Evolutionary conservation across 64 coral and sea anemone species (phyloP).

Genomic region (Montipora sp.): DNA sequence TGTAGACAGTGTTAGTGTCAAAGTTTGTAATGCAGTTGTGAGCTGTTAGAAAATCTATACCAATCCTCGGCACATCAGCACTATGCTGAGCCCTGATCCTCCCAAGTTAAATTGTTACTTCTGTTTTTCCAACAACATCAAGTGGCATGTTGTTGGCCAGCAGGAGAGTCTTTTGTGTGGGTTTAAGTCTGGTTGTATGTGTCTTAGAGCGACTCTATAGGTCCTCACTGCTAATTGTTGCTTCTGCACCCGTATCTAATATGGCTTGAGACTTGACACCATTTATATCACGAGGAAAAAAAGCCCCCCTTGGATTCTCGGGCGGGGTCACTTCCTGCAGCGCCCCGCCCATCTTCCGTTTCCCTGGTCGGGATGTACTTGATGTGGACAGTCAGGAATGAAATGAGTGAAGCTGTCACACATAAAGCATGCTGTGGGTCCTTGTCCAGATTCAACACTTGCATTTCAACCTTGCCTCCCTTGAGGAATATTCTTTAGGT

Average conservation of each 20-base stretch:
- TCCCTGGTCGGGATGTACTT: background rate
- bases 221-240: conserved; percentile 21
- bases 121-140: conserved; percentile 21
- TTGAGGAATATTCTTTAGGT: too few relatives aligned
- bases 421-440: too few relatives aligned
- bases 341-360: background rate
- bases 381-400: too few relatives aligned
- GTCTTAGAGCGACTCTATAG: conserved; percentile 7
- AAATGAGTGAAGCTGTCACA: too few relatives aligned
- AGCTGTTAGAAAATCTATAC: conserved; percentile 42
- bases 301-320: conserved; percentile 1
- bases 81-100: conserved; percentile 1
- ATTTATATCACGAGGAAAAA: background rate
- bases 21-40: conserved; percentile 60
- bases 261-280: background rate
- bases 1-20: background rate
- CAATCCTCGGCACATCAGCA: conserved; percentile 46
- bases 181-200: background rate
- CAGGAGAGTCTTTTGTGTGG: background rate
- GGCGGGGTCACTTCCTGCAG: conserved; percentile 12
- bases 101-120: conserved; percentile 14
- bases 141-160: conserved; percentile 42
- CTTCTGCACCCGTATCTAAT: conserved; percentile 28
- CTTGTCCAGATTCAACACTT: too few relatives aligned
- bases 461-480: too few relatives aligned